Percentiles rank a stretch among this genome's conserved stretches.
These are phyloP conservation scores for Coregonus ussuriensis DNA, from an alignment of 2,797 vertebrate species.

Conservation along the genomic window DNA sequence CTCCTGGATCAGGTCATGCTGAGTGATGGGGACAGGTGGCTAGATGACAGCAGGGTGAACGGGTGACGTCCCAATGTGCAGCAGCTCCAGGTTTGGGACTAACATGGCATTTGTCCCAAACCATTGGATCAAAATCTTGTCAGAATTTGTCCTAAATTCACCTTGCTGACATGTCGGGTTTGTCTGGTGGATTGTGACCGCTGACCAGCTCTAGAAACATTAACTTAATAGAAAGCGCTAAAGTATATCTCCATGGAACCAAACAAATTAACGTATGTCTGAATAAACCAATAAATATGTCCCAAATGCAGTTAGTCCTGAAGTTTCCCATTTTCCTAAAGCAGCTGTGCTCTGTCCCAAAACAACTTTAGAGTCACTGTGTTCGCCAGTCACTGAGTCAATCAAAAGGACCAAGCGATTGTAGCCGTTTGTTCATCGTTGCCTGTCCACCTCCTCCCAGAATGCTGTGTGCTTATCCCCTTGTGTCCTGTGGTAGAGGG, in stretches of 20 bases:
- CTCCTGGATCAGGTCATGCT: not conserved
- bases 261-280: too few relatives aligned
- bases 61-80: not conserved
- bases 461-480: not conserved
- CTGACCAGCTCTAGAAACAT: not conserved
- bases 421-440: not conserved
- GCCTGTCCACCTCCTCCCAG: not conserved
- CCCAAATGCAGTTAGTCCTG: not conserved
- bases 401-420: not conserved
- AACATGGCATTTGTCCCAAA: not conserved
- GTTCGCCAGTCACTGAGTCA: not conserved
- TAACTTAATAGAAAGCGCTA: not conserved
- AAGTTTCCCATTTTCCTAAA: not conserved
- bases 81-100: not conserved
- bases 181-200: not conserved
- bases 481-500: not conserved
- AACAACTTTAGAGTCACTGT: not conserved
- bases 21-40: slow-evolving; percentile 14
- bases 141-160: not conserved
- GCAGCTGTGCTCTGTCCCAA: not conserved
- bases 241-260: not conserved
- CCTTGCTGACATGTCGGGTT: not conserved
- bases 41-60: not conserved
- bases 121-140: not conserved
- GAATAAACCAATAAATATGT: too few relatives aligned